Conservation (phyloP, 92 coral and sea anemone species). For the Montipora capitata region DNA sequence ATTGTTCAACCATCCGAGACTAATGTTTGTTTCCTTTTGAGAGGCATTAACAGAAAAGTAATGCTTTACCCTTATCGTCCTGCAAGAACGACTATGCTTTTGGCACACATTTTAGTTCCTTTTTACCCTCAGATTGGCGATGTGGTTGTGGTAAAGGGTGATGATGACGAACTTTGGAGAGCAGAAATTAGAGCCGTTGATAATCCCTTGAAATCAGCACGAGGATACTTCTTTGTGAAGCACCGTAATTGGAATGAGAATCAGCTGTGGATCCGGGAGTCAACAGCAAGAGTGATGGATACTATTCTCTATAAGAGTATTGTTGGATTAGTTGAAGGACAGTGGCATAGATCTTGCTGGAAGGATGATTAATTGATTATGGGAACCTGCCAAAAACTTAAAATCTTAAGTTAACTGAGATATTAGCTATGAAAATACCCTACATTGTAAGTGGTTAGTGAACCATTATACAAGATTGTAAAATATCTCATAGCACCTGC, state of each 20-base stretch:
- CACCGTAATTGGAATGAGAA: constrained; percentile 51
- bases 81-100: constrained; percentile 20
- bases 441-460: too few relatives aligned
- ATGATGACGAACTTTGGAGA: constrained; percentile 46
- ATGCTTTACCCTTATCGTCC: not conserved
- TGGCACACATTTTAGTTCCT: constrained; percentile 27
- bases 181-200: constrained; percentile 55
- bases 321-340: constrained; percentile 59
- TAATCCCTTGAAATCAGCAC: constrained; percentile 11
- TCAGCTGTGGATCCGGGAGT: constrained; percentile 53
- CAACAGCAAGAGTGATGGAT: constrained; percentile 49
- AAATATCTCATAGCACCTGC: too few relatives aligned
- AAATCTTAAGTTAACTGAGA: too few relatives aligned
- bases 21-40: not conserved
- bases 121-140: constrained; percentile 44
- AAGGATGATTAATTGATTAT: constrained; percentile 33
- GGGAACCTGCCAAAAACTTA: not conserved
- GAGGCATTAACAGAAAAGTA: not conserved
- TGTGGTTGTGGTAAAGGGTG: constrained; percentile 29
- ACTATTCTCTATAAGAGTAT: constrained; percentile 55
- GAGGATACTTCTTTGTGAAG: constrained; percentile 62
- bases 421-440: too few relatives aligned
- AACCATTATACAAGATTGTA: too few relatives aligned
- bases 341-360: constrained; percentile 67
- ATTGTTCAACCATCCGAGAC: constrained; percentile 48